Conservation (phyloP, 2,888 invertebrate species). For the Empis stercorea region DNA sequence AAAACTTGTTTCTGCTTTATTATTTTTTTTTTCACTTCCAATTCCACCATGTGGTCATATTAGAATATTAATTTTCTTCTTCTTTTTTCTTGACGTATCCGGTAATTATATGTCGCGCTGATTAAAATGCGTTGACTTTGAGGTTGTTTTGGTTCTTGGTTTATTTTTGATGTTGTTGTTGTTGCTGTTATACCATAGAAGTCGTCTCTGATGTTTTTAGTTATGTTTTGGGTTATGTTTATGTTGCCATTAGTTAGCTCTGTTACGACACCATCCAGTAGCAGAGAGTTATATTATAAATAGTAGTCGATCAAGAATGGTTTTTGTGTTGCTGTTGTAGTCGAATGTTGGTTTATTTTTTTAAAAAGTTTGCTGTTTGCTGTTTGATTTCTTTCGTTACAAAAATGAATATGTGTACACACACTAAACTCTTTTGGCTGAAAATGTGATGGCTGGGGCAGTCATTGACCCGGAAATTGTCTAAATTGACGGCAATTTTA, state of each 20-base stretch:
- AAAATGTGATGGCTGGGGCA: slow-evolving; percentile 2
- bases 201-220: no score
- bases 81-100: slow-evolving; percentile 21
- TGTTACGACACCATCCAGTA: slow-evolving; percentile 7
- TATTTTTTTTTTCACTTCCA: no score
- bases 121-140: slow-evolving; percentile 32
- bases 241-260: background rate
- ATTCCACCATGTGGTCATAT: no score
- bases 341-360: background rate
- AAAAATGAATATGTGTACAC: no score
- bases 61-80: slow-evolving; percentile 7
- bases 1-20: no score
- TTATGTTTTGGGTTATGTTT: no score
- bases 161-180: background rate
- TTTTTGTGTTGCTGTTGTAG: background rate
- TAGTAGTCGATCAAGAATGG: background rate
- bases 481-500: slow-evolving; percentile 14
- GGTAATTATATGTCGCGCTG: slow-evolving; percentile 36
- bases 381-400: no score
- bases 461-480: slow-evolving; percentile 38
- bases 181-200: no score
- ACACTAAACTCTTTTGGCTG: no score
- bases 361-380: no score
- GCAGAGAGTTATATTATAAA: slow-evolving; percentile 11
- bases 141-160: background rate